Evolutionary conservation across 1,140 invertebrate genomes (phyloP).

Genomic region (Drosophila lowei): DNA sequence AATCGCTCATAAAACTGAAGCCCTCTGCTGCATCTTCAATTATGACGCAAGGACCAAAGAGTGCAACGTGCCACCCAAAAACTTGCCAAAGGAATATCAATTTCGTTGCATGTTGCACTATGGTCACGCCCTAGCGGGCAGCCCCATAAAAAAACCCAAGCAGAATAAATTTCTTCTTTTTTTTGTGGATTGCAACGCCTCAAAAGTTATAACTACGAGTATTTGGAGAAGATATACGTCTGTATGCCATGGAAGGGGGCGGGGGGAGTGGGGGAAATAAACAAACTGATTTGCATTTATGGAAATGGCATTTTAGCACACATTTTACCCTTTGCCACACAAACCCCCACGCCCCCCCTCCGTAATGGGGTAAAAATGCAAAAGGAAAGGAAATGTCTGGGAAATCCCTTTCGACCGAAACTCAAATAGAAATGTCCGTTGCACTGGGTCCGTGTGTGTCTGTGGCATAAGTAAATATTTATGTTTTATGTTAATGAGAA

Average conservation of each 20-base stretch:
- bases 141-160: slow-evolving; percentile 31
- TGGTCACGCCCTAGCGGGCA: slow-evolving; percentile 24
- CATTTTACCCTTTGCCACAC: slow-evolving; percentile 29
- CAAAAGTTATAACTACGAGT: slow-evolving; percentile 64
- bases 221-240: slow-evolving; percentile 65
- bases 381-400: slow-evolving; percentile 63
- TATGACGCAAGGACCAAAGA: background rate
- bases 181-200: slow-evolving; percentile 25
- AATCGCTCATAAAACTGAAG: slow-evolving; percentile 3
- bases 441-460: slow-evolving; percentile 28
- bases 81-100: slow-evolving; percentile 42
- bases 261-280: slow-evolving; percentile 49
- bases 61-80: slow-evolving; percentile 30
- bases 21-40: slow-evolving; percentile 38
- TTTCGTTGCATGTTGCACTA: slow-evolving; percentile 55
- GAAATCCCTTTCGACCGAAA: slow-evolving; percentile 53
- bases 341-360: slow-evolving; percentile 23
- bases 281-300: slow-evolving; percentile 81
- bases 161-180: slow-evolving; percentile 60
- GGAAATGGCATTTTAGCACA: slow-evolving; percentile 71
- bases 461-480: slow-evolving; percentile 81
- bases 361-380: slow-evolving; percentile 65
- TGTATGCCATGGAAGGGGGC: background rate
- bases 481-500: slow-evolving; percentile 83
- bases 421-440: slow-evolving; percentile 72